Percentiles rank a stretch among this genome's conserved stretches.
Evolutionary conservation across 2,797 vertebrate genomes (phyloP).

Genomic region (Triplophysa yarkandensis): DNA sequence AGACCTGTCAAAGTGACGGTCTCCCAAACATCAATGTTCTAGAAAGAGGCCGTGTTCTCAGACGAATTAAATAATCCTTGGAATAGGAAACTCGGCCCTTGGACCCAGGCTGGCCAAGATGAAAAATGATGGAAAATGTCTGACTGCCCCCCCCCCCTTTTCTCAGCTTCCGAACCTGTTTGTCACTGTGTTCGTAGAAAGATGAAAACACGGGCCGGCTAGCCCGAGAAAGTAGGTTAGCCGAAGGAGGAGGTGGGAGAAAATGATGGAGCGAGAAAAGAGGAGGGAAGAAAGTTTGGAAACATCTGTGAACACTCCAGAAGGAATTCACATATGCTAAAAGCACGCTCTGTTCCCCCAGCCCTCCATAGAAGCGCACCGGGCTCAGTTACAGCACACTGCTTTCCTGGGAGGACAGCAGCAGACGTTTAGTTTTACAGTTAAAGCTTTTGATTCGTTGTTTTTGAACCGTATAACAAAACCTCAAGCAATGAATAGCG

Average conservation of each 20-base stretch:
- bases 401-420: slow-evolving; percentile 15
- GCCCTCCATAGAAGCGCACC: neutral
- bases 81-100: slow-evolving; percentile 33
- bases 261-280: slow-evolving; percentile 16
- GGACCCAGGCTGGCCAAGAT: neutral
- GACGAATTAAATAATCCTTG: slow-evolving; percentile 40
- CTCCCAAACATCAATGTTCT: neutral
- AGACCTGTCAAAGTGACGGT: slow-evolving; percentile 26
- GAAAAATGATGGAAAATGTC: slow-evolving; percentile 51
- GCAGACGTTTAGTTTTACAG: neutral
- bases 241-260: slow-evolving; percentile 39
- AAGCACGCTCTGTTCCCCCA: slow-evolving; percentile 75
- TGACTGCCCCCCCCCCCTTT: slow-evolving; percentile 21
- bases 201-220: slow-evolving; percentile 43
- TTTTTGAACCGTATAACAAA: slow-evolving; percentile 27
- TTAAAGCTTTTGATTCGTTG: slow-evolving; percentile 1
- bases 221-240: slow-evolving; percentile 57
- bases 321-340: slow-evolving; percentile 64
- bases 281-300: slow-evolving; percentile 44
- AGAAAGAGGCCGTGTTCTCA: slow-evolving; percentile 34
- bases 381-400: slow-evolving; percentile 18
- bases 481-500: slow-evolving; percentile 2
- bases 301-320: slow-evolving; percentile 59
- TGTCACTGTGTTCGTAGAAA: slow-evolving; percentile 11
- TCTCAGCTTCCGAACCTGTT: slow-evolving; percentile 1